A percentile compares a stretch with the other conserved stretches of the same genome.
phyloP scores from a whole-genome alignment of 2,888 invertebrate species.

The Eurytoma adleriae region DNA sequence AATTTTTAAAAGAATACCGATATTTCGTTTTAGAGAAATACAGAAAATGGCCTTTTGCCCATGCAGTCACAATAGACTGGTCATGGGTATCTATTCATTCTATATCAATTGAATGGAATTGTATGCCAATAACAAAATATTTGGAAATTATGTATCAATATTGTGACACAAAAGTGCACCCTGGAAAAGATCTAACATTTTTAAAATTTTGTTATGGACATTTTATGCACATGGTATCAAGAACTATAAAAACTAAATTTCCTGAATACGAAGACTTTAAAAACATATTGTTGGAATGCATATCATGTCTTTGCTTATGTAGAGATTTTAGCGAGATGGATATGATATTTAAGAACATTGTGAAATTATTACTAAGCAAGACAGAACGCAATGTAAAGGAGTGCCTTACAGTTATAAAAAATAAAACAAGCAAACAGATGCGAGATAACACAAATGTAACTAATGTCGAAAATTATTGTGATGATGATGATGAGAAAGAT shows the following conservation, averaged over 20 bases:
- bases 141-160: constrained; percentile 19
- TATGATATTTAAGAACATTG: not conserved
- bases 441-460: not conserved
- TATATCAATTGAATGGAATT: constrained; percentile 11
- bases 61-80: not conserved
- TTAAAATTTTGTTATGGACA: constrained; percentile 26
- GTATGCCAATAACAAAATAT: not conserved
- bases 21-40: constrained; percentile 12
- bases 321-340: constrained; percentile 3
- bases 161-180: not conserved
- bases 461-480: too few species aligned
- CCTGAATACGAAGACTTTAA: not conserved
- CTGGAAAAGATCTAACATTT: not conserved
- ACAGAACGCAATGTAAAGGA: not conserved
- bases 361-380: not conserved
- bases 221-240: constrained; percentile 24
- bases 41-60: constrained; percentile 14
- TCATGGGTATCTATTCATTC: constrained; percentile 27
- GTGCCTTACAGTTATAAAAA: not conserved
- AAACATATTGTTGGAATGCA: constrained; percentile 11
- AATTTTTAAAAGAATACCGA: not conserved
- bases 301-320: not conserved
- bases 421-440: not conserved
- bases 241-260: constrained; percentile 11
- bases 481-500: not conserved